Conservation (phyloP, 2,797 vertebrate species). For the Prunella strophiata region DNA sequence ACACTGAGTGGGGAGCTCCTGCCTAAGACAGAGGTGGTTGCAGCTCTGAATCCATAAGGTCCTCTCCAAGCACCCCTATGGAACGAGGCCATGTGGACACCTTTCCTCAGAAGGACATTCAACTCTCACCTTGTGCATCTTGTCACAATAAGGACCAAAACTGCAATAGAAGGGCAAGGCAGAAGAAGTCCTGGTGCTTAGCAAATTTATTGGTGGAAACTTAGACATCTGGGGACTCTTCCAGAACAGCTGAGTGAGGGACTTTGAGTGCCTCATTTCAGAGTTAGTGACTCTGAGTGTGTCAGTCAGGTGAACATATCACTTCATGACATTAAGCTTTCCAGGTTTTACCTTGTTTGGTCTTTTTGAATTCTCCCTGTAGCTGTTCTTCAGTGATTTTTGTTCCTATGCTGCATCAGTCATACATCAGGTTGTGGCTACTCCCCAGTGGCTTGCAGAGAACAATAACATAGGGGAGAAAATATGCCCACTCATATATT, state of each 20-base stretch:
- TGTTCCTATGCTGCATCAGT: constrained; percentile 39
- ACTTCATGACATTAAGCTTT: background rate
- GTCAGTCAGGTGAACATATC: background rate
- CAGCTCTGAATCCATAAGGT: background rate
- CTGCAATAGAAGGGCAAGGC: background rate
- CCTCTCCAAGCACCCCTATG: background rate
- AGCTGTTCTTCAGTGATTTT: constrained; percentile 11
- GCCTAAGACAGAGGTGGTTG: background rate
- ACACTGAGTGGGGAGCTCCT: background rate
- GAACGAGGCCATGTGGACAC: background rate
- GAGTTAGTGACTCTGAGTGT: background rate
- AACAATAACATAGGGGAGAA: constrained; percentile 58
- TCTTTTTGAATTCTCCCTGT: background rate
- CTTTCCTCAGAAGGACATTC: background rate
- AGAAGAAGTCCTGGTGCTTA: background rate
- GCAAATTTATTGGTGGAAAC: background rate
- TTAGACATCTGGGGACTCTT: background rate
- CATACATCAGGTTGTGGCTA: constrained; percentile 53
- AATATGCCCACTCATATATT: constrained; percentile 60
- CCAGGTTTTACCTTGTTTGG: constrained; percentile 10
- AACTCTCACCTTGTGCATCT: background rate
- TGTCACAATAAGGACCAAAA: background rate
- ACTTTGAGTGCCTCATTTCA: background rate
- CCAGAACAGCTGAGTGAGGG: background rate
- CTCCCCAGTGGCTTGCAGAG: constrained; percentile 48